phyloP scores from a whole-genome alignment of 2,888 invertebrate genomes.

The Pollenia amentaria region DNA sequence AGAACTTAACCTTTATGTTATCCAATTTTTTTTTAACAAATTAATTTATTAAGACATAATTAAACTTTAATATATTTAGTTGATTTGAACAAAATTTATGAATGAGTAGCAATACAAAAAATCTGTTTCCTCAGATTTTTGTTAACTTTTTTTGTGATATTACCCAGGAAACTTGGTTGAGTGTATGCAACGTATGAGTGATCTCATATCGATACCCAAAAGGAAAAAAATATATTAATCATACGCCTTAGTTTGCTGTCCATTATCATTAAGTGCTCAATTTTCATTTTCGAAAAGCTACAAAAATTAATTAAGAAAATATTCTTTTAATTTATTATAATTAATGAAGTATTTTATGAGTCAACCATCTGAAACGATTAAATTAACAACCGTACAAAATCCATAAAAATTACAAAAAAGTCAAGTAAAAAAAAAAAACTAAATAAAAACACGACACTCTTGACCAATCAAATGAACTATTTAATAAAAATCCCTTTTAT shows the following conservation, averaged over 20 bases:
- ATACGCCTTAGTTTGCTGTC: background rate
- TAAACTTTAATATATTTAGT: too few relatives aligned
- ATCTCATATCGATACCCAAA: background rate
- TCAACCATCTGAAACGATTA: constrained; percentile 53
- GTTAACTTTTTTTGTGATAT: too few relatives aligned
- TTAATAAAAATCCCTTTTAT: constrained; percentile 36
- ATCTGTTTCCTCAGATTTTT: too few relatives aligned
- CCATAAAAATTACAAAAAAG: constrained; percentile 20
- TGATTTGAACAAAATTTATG: too few relatives aligned
- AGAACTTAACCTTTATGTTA: too few relatives aligned
- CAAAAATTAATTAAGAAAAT: background rate
- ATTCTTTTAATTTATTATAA: constrained; percentile 44
- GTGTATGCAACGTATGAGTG: constrained; percentile 17
- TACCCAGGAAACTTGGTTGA: too few relatives aligned
- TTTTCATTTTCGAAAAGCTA: background rate
- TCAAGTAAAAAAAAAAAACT: background rate
- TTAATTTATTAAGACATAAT: too few relatives aligned
- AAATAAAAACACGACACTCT: background rate
- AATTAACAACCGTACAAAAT: constrained; percentile 48
- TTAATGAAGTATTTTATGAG: constrained; percentile 60
- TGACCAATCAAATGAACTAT: constrained; percentile 7
- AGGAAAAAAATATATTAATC: constrained; percentile 11
- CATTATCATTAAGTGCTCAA: background rate
- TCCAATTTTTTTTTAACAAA: too few relatives aligned
- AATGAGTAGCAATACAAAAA: too few relatives aligned